Conservation (phyloP, 2,888 invertebrate species). For the Oscheius sp. region DNA sequence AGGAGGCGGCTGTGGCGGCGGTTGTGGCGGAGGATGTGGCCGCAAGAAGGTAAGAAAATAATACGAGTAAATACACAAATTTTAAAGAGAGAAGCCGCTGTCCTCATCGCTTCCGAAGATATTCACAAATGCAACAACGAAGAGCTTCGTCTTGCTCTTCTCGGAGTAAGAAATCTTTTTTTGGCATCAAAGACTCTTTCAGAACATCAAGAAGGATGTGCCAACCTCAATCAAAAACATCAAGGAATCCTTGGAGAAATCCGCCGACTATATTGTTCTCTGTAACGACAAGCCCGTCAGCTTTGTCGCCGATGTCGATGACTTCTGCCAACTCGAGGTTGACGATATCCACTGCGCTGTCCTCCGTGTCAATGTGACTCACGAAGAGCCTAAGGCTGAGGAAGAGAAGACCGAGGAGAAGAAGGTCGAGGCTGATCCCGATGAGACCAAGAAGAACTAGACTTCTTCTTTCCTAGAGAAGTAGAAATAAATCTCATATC, state of each 20-base stretch:
- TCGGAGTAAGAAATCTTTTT: conserved; percentile 22
- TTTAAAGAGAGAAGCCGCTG: conserved; percentile 48
- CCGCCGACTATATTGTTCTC: conserved; percentile 42
- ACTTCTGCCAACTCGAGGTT: conserved; percentile 45
- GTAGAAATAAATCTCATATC: too few relatives aligned
- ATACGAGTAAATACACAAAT: too few relatives aligned
- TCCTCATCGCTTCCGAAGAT: conserved; percentile 46
- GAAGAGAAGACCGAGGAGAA: conserved; percentile 21
- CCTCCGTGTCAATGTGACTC: conserved; percentile 40
- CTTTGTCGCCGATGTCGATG: conserved; percentile 51
- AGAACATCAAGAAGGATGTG: conserved; percentile 42
- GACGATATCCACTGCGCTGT: conserved; percentile 48
- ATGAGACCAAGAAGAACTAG: conserved; percentile 16
- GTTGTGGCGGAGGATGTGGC: conserved; percentile 36
- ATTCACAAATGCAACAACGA: conserved; percentile 51
- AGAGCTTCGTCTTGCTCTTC: conserved; percentile 44
- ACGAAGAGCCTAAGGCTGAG: conserved; percentile 29
- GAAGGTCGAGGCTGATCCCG: conserved; percentile 4
- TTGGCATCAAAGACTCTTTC: conserved; percentile 4
- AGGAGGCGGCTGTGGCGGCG: conserved; percentile 2
- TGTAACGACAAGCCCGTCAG: conserved; percentile 48
- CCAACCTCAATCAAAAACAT: conserved; percentile 39
- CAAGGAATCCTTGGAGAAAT: conserved; percentile 39
- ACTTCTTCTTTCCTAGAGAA: background rate
- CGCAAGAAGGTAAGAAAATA: too few relatives aligned